Evolutionary conservation across 2,113 vertebrate species (phyloP).

Genomic region (Oryzias curvinotus): DNA sequence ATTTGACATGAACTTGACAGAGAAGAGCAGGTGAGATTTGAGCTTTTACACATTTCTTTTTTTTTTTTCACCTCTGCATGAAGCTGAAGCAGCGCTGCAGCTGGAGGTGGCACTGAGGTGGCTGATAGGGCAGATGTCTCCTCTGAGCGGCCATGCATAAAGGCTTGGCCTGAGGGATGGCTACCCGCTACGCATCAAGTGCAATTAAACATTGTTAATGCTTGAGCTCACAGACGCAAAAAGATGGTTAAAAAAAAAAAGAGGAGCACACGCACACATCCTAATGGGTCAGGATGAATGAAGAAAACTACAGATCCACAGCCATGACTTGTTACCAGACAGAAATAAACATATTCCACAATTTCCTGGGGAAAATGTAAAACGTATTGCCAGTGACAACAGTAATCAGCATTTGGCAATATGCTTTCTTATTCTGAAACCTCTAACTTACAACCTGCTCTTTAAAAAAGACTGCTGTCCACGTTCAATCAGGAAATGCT

Average conservation of each 20-base stretch:
- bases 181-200: constrained; percentile 55
- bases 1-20: neutral
- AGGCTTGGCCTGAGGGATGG: constrained; percentile 43
- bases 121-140: constrained; percentile 56
- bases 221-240: constrained; percentile 48
- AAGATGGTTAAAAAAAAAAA: constrained; percentile 45
- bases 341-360: constrained; percentile 25
- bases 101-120: constrained; percentile 49
- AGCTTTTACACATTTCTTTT: neutral
- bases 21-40: neutral
- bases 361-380: constrained; percentile 23
- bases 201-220: constrained; percentile 60
- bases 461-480: constrained; percentile 13
- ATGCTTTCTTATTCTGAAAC: constrained; percentile 6
- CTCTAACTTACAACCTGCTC: constrained; percentile 20
- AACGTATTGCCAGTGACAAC: constrained; percentile 13
- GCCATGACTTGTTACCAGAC: constrained; percentile 21
- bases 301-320: constrained; percentile 1
- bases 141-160: constrained; percentile 49
- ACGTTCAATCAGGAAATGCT: constrained; percentile 41
- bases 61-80: constrained; percentile 4
- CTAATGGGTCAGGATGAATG: constrained; percentile 38
- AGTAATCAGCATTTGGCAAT: constrained; percentile 7
- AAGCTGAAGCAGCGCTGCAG: constrained; percentile 3
- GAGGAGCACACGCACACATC: constrained; percentile 36